Evolutionary conservation across 2,888 invertebrate genomes (phyloP), one percentile per base, ranked within the genome.

Genomic region (Pegoplata infirma): DNA sequence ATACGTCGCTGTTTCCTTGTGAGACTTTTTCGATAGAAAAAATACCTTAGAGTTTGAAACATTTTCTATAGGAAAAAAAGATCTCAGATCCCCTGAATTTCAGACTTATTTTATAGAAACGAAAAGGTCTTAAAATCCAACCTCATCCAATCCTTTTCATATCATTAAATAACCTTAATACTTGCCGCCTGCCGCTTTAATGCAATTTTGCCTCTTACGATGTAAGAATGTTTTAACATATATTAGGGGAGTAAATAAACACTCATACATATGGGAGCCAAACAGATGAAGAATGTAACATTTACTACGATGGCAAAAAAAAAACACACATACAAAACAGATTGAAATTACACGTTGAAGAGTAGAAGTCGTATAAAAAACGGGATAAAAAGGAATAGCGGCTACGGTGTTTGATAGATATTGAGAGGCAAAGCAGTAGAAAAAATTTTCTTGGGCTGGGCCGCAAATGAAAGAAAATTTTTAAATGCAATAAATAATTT

Each of bases 371-470:
- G 71, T 68, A 32, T 58, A 53, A n/a, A n/a, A n/a, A 36, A 19
- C 16, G 23, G 46, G 51, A 32, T 40, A 32, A 61, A 21, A 67
- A 49, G 49, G 64, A 46, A 47, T 63, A 23, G 61, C 23, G 61
- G 28, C 63, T 67, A 72, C 75, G 71, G 79, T 44, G 17, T 69
- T 68, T 23, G 0, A 58, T 47, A 66, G 59, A 55, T 40, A 72
- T 67, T 58, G 67, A 67, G 69, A 75, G 61, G 59, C 25, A 66
- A 36, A 23, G n/a, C n/a, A n/a, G n/a, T n/a, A 16, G 59, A 73
- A 74, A 72, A 64, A 66, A 72, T 32, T 40, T 75, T 82, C 80
- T 82, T 82, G 82, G 82, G 82, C 82, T 78, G 82, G 82, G 82
- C 82, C 80, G 61, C 53, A 53, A 73, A 53, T 61, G 32, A 67